These are phyloP conservation scores for Orchesella flavescens DNA, from an alignment of 2,888 invertebrate species.

Conservation along the genomic window DNA sequence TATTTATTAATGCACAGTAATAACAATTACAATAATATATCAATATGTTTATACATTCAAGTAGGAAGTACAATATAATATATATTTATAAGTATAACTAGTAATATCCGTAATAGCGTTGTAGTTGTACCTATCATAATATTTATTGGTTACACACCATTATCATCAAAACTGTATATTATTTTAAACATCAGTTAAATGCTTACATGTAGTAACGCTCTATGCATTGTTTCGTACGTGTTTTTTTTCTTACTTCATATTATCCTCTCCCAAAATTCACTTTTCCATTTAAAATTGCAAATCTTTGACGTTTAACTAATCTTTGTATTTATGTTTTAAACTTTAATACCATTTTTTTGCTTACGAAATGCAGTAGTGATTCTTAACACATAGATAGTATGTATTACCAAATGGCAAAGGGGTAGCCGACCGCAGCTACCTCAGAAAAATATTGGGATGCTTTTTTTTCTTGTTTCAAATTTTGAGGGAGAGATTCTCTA, in stretches of 20 bases:
- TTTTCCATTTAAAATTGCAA: neutral
- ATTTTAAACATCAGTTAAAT: neutral
- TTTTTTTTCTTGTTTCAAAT: neutral
- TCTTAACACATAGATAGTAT: no score
- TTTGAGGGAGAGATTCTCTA: neutral
- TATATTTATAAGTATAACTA: constrained; percentile 27
- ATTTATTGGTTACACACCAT: constrained; percentile 2
- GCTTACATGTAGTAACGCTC: constrained; percentile 8
- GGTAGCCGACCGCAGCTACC: constrained; percentile 3
- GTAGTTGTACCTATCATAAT: constrained; percentile 5
- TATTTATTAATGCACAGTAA: constrained; percentile 53
- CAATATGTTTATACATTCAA: constrained; percentile 33
- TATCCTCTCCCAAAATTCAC: neutral
- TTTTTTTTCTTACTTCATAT: no score
- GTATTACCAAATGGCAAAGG: no score
- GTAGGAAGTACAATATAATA: constrained; percentile 31
- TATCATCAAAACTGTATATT: constrained; percentile 12
- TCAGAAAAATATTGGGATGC: constrained; percentile 37
- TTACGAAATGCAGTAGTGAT: no score
- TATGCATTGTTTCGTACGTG: neutral
- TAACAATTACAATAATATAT: constrained; percentile 13
- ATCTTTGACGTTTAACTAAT: neutral
- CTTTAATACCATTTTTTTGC: no score
- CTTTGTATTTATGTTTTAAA: no score
- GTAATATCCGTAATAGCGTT: constrained; percentile 35